These are phyloP conservation scores for Papilio polytes DNA, from an alignment of 1,140 invertebrate species.

Conservation along the genomic window DNA sequence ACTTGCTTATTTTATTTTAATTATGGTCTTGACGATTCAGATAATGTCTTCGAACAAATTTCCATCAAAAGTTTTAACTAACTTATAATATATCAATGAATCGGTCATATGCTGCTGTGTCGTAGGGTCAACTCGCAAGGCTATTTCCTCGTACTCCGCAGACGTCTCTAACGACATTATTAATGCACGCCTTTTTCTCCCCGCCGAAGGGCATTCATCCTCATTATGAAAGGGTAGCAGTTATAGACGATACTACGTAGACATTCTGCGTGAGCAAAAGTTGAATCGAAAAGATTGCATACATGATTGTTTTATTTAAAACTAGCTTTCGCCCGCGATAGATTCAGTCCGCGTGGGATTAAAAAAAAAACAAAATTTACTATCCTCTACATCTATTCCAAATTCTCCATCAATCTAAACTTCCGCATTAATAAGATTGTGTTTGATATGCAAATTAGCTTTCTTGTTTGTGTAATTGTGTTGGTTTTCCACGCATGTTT, in stretches of 20 bases:
- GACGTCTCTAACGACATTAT: conserved; percentile 14
- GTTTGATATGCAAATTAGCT: too few relatives aligned
- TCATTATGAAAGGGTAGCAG: not conserved
- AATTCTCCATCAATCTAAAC: too few relatives aligned
- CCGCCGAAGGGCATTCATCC: not conserved
- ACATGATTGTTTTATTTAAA: not conserved
- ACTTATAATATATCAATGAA: not conserved
- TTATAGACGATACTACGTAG: not conserved
- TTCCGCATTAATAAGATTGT: too few relatives aligned
- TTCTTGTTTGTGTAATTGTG: too few relatives aligned
- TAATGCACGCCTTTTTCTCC: conserved; percentile 12
- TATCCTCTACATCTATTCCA: too few relatives aligned
- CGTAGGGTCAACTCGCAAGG: conserved; percentile 23
- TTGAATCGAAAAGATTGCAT: not conserved
- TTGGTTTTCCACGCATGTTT: too few relatives aligned
- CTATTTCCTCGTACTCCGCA: conserved; percentile 14
- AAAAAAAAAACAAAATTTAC: too few relatives aligned
- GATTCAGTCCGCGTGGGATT: too few relatives aligned
- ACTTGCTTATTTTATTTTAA: not conserved
- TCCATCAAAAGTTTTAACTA: not conserved
- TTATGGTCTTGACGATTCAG: not conserved
- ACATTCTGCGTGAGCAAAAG: not conserved
- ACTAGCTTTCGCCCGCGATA: too few relatives aligned
- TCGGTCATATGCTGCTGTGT: not conserved
- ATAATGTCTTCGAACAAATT: not conserved